These are phyloP conservation scores for Eclectus roratus DNA, from an alignment of 2,113 vertebrate genomes.

Conservation along the genomic window DNA sequence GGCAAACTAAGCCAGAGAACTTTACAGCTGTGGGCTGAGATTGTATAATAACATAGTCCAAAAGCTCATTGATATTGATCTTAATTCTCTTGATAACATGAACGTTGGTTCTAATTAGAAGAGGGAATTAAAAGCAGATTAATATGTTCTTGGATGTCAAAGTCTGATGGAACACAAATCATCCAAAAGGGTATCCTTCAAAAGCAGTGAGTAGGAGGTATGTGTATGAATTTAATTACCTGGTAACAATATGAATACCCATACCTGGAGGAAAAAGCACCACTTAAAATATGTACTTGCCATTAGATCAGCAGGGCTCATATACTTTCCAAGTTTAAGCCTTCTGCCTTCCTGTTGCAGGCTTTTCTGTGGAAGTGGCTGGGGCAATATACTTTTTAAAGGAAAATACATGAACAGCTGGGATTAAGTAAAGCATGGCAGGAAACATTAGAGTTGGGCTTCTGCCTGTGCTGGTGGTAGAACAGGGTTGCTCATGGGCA, in stretches of 20 bases:
- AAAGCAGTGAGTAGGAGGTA: slow-evolving; percentile 16
- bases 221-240: slow-evolving; percentile 51
- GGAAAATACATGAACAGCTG: not conserved
- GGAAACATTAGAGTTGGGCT: not conserved
- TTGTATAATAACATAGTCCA: not conserved
- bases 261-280: not conserved
- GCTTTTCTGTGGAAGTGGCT: not conserved
- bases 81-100: slow-evolving; percentile 43
- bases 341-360: not conserved
- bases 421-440: not conserved
- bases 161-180: slow-evolving; percentile 8
- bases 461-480: rapidly evolving
- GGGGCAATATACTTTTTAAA: not conserved
- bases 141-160: slow-evolving; percentile 25
- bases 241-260: not conserved
- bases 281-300: not conserved
- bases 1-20: not conserved
- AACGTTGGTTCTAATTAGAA: slow-evolving; percentile 15
- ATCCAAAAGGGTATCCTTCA: slow-evolving; percentile 10
- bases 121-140: slow-evolving; percentile 12
- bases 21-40: not conserved
- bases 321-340: not conserved
- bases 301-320: not conserved
- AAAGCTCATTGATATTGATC: slow-evolving; percentile 7
- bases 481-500: not conserved